Percentiles rank a stretch among this genome's conserved stretches.
These are phyloP conservation scores for Drosophila neocordata DNA, from an alignment of 1,140 invertebrate genomes.

Conservation along the genomic window DNA sequence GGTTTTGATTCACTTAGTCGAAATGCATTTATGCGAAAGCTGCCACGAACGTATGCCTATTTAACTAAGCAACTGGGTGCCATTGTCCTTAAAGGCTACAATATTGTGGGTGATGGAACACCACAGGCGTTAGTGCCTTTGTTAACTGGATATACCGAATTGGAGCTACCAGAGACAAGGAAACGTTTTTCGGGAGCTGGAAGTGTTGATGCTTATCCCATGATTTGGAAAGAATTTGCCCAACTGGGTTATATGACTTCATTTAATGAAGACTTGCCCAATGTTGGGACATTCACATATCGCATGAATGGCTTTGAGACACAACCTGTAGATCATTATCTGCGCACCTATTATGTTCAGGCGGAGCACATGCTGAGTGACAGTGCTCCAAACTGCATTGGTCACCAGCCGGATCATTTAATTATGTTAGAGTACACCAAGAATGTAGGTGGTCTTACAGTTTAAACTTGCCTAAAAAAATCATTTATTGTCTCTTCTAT, in stretches of 20 bases:
- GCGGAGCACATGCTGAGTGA: slow-evolving; percentile 83
- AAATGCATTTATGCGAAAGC: slow-evolving; percentile 92
- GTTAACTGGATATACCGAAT: slow-evolving; percentile 93
- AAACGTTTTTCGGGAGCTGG: slow-evolving; percentile 87
- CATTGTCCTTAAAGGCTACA: slow-evolving; percentile 91
- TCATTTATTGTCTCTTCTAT: slow-evolving; percentile 44
- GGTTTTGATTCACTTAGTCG: slow-evolving; percentile 96
- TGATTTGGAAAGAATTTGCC: slow-evolving; percentile 91
- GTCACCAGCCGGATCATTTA: slow-evolving; percentile 90
- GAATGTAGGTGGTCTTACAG: slow-evolving; percentile 84
- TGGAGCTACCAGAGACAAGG: slow-evolving; percentile 93
- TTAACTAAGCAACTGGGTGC: slow-evolving; percentile 88
- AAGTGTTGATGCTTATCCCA: slow-evolving; percentile 91
- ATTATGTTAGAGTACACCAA: slow-evolving; percentile 86
- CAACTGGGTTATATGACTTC: slow-evolving; percentile 89
- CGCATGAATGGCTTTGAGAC: slow-evolving; percentile 93
- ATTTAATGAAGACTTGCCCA: slow-evolving; percentile 93
- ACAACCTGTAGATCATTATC: slow-evolving; percentile 95
- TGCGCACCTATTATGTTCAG: slow-evolving; percentile 90
- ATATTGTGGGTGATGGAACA: slow-evolving; percentile 97
- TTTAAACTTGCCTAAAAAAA: not conserved
- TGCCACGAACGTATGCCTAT: slow-evolving; percentile 92
- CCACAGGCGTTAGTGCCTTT: slow-evolving; percentile 96
- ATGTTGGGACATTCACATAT: slow-evolving; percentile 95
- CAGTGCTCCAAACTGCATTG: slow-evolving; percentile 89